Evolutionary conservation across 2,797 vertebrate genomes (phyloP).

Genomic region (Danio choprae): DNA sequence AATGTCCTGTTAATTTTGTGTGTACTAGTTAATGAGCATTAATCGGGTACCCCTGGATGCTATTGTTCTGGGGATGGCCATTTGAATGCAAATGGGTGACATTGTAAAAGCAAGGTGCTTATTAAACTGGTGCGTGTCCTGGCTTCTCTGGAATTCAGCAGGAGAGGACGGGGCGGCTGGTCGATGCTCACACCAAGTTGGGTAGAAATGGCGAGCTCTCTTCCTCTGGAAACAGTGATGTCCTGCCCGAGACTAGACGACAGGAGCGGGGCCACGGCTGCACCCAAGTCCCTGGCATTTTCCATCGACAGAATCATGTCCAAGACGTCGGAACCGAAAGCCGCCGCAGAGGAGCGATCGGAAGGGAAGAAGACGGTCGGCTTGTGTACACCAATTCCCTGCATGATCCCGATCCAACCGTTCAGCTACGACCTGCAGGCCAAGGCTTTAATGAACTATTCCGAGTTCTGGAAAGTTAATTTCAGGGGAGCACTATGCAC

Average conservation of each 20-base stretch:
- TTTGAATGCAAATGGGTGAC: slow-evolving; percentile 94
- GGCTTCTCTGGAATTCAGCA: slow-evolving; percentile 88
- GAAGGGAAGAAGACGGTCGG: slow-evolving; percentile 85
- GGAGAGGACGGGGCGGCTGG: slow-evolving; percentile 74
- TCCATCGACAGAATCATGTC: slow-evolving; percentile 99
- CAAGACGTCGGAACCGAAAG: slow-evolving; percentile 86
- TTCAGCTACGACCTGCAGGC: slow-evolving; percentile 91
- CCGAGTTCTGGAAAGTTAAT: slow-evolving; percentile 94
- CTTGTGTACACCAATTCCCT: slow-evolving; percentile 91
- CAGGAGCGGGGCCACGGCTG: slow-evolving; percentile 81
- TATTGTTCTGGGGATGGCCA: slow-evolving; percentile 86
- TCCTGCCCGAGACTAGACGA: slow-evolving; percentile 83
- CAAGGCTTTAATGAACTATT: slow-evolving; percentile 94
- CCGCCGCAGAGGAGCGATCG: slow-evolving; percentile 75
- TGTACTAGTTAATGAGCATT: slow-evolving; percentile 90
- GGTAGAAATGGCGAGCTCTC: slow-evolving; percentile 87
- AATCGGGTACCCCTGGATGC: slow-evolving; percentile 91
- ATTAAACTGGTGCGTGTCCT: slow-evolving; percentile 91
- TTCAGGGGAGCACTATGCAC: slow-evolving; percentile 85
- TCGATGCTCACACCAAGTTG: slow-evolving; percentile 82
- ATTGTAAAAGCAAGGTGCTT: slow-evolving; percentile 88
- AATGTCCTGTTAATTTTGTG: slow-evolving; percentile 85
- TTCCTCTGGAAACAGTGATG: slow-evolving; percentile 90
- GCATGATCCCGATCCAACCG: slow-evolving; percentile 92
- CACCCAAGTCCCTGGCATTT: slow-evolving; percentile 94